Conservation (phyloP, 53 echinoderm and acorn worm genomes). For the Zoroaster sp. region DNA sequence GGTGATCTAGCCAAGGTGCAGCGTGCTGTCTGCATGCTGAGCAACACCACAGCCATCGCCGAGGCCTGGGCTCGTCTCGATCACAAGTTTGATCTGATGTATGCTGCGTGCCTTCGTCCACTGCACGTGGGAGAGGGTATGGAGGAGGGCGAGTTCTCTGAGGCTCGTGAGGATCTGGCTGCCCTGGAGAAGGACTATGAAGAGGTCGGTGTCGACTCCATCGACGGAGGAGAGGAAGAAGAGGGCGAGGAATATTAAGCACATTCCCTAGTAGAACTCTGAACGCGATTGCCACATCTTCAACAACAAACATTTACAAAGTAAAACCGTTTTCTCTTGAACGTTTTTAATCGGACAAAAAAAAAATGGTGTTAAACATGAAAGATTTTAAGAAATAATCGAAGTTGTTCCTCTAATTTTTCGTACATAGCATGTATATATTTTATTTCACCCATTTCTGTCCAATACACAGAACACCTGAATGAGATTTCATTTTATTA, state of each 20-base stretch:
- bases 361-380: no score
- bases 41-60: conserved; percentile 98
- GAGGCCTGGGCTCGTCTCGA: conserved; percentile 98
- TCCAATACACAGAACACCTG: no score
- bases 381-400: no score
- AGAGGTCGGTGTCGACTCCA: conserved; percentile 87
- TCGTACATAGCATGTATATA: no score
- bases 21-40: conserved; percentile 98
- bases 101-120: conserved; percentile 98
- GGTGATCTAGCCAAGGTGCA: conserved; percentile 99
- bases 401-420: no score
- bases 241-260: conserved; percentile 65
- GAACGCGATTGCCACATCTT: conserved; percentile 70
- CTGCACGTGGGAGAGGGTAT: conserved; percentile 97
- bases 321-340: conserved; percentile 23
- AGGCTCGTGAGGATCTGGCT: conserved; percentile 93
- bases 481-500: no score
- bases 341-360: no score
- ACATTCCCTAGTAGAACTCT: background rate
- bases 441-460: no score
- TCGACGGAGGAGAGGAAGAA: conserved; percentile 67
- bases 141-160: conserved; percentile 97
- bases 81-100: conserved; percentile 99
- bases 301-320: conserved; percentile 33
- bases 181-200: conserved; percentile 98